A percentile compares a stretch with the other conserved stretches of the same genome.
These are phyloP conservation scores for Carterocephalus palaemon DNA, from an alignment of 2,888 invertebrate genomes.

Conservation along the genomic window DNA sequence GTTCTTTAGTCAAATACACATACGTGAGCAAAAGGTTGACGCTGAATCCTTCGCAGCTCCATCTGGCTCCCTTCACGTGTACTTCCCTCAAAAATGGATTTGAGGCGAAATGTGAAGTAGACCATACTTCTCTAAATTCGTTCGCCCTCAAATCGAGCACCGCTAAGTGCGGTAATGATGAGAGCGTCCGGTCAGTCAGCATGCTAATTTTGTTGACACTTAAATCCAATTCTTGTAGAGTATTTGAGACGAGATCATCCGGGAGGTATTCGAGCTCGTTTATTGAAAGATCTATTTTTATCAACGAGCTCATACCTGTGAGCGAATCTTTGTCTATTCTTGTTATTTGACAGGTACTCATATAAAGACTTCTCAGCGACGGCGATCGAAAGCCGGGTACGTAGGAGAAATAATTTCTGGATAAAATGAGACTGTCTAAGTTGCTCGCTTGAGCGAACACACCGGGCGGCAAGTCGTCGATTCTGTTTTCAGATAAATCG, in stretches of 20 bases:
- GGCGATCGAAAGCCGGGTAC: conserved; percentile 77
- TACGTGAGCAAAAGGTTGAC: conserved; percentile 79
- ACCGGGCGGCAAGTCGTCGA: conserved; percentile 75
- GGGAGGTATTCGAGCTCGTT: conserved; percentile 83
- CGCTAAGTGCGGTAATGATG: conserved; percentile 80
- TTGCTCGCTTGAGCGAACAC: conserved; percentile 78
- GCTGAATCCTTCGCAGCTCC: conserved; percentile 85
- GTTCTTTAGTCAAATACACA: conserved; percentile 77
- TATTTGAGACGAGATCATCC: conserved; percentile 75
- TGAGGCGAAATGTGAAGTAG: conserved; percentile 78
- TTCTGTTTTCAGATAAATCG: conserved; percentile 84
- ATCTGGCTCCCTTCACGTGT: conserved; percentile 84
- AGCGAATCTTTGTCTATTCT: conserved; percentile 72
- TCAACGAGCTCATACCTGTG: conserved; percentile 76
- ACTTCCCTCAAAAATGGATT: conserved; percentile 80
- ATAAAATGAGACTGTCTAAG: conserved; percentile 80
- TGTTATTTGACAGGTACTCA: conserved; percentile 82
- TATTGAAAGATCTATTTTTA: conserved; percentile 80
- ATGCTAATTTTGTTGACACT: conserved; percentile 79
- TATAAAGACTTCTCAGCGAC: conserved; percentile 76
- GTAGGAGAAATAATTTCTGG: conserved; percentile 81
- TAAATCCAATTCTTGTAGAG: conserved; percentile 80
- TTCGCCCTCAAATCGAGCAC: conserved; percentile 85
- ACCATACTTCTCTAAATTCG: conserved; percentile 81
- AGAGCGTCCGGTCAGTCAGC: conserved; percentile 81